Evolutionary conservation across 2,888 invertebrate species (phyloP), one percentile per base, ranked within the genome.

Genomic region (Dasypogon diadema): DNA sequence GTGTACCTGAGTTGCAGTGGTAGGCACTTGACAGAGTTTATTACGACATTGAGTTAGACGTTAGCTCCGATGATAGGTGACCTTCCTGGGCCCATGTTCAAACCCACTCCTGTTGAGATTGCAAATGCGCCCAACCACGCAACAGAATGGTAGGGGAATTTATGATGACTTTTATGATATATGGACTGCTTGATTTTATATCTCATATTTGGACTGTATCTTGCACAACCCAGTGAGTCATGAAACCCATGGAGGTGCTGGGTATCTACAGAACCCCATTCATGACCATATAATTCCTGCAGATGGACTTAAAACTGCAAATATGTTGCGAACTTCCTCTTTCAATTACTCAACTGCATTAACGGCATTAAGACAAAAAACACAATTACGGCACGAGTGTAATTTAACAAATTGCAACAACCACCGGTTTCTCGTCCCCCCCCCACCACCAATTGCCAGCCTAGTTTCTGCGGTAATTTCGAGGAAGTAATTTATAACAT

Each of bases 11-110:
- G 14, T 48, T 24, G 14, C n/a, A 65, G 42, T 22, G 22, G 22
- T 54, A 30, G n/a, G 18, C 54, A 34, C 54, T 70, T 70, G 54
- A 54, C 54, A 48, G 34, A 51, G 70, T 70, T 70, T 46, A 70
- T 70, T 70, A 70, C 18, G 70, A 30, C 70, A 24, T 51, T 12
- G 21, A 34, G 30, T 21, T 34, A 70, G 54, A 51, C 30, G 37
- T 68, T 48, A 48, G 46, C 48, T 24, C 6, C 12, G 46, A 34
- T n/a, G 60, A 30, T 30, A 37, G 37, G 42, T 12, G 42, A 42
- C 8, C 12, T 42, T 6, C 2, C 2, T 12, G n/a, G 12, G 8
- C n/a, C 12, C 2, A 42, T 30, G 42, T 42, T 42, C 2, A 42
- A 12, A 12, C n/a, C 3, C 8, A 12, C 2, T 42, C n/a, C n/a